phyloP scores from a whole-genome alignment of 1,140 invertebrate species.

The Euglossa dilemma region DNA sequence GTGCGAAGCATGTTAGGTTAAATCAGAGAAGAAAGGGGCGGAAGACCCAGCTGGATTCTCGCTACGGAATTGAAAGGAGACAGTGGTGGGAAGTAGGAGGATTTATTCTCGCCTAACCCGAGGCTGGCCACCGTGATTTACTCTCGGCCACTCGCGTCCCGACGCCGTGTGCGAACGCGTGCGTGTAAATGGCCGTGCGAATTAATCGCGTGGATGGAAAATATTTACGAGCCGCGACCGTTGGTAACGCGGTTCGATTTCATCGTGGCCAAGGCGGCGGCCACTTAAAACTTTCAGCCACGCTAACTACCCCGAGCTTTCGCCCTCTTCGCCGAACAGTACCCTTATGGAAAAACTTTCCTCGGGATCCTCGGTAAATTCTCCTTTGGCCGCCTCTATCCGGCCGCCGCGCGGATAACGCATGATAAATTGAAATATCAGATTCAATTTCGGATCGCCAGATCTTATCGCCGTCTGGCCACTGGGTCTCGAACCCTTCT shows the following conservation, averaged over 20 bases:
- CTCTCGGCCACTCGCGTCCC: too few species aligned
- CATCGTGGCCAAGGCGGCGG: too few species aligned
- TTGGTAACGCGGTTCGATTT: slow-evolving; percentile 24
- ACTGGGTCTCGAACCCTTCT: too few species aligned
- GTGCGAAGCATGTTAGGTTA: background rate
- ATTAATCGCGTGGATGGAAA: slow-evolving; percentile 26
- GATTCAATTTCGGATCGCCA: slow-evolving; percentile 9
- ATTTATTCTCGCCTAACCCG: slow-evolving; percentile 13
- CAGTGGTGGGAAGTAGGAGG: background rate
- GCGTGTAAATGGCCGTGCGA: background rate
- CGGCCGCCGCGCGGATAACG: background rate
- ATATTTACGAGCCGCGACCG: slow-evolving; percentile 8
- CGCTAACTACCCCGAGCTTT: background rate
- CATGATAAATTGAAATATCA: slow-evolving; percentile 28
- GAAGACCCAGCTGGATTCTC: background rate
- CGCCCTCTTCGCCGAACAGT: background rate
- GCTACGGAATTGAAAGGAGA: background rate
- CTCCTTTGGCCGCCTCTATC: background rate
- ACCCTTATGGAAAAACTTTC: slow-evolving; percentile 29
- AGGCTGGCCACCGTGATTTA: background rate
- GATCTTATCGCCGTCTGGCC: background rate
- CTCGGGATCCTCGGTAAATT: background rate
- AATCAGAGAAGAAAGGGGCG: background rate
- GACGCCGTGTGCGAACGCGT: background rate
- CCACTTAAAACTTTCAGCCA: slow-evolving; percentile 29